Evolutionary conservation across 1,140 invertebrate species (phyloP).

Genomic region (Drosophila oshimai): DNA sequence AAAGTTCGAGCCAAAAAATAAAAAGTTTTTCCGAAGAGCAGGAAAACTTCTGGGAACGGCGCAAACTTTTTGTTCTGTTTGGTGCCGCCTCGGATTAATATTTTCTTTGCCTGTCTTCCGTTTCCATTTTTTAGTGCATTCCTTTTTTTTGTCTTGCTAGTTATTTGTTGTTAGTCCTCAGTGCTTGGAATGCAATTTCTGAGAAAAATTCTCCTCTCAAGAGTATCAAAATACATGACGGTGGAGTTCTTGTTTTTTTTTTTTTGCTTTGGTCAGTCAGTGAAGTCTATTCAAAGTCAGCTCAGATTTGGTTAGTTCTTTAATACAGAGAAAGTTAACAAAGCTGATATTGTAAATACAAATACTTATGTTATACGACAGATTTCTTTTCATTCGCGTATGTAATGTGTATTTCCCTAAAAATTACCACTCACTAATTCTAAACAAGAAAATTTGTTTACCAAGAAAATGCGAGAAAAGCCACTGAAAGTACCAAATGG

Average conservation of each 20-base stretch:
- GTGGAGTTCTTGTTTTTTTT: constrained; percentile 8
- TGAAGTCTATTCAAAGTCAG: background rate
- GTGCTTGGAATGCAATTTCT: constrained; percentile 60
- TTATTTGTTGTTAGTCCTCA: constrained; percentile 33
- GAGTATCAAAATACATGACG: constrained; percentile 50
- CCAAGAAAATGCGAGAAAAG: background rate
- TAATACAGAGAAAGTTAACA: too few relatives aligned
- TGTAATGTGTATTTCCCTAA: too few relatives aligned
- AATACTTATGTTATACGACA: too few relatives aligned
- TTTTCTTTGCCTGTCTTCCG: constrained; percentile 31
- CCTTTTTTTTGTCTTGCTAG: constrained; percentile 7
- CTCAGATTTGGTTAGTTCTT: background rate
- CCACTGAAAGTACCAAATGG: background rate
- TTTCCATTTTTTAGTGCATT: constrained; percentile 47
- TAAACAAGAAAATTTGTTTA: background rate
- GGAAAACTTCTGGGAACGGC: constrained; percentile 38
- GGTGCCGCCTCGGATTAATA: constrained; percentile 54
- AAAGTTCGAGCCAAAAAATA: constrained; percentile 37
- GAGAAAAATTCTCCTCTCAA: constrained; percentile 58
- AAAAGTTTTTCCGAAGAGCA: constrained; percentile 33
- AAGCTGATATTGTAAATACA: background rate
- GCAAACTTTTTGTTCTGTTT: constrained; percentile 48
- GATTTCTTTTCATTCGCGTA: too few relatives aligned
- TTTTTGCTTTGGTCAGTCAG: background rate
- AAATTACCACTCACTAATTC: too few relatives aligned